Evolutionary conservation across 2,797 vertebrate genomes (phyloP).

Genomic region (Cottoperca gobio): DNA sequence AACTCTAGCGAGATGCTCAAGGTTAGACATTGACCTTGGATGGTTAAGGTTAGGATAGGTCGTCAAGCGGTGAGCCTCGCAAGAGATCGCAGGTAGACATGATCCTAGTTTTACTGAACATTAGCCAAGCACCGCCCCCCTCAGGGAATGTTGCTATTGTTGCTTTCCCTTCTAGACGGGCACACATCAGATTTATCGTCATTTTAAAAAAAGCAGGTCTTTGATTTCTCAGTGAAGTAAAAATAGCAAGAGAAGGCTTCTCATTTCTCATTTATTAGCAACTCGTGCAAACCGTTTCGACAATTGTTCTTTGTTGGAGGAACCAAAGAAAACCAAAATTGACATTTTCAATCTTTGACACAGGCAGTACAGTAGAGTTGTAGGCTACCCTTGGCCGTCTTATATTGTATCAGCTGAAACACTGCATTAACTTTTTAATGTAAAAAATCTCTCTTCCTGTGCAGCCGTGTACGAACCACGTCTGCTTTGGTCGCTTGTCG

Average conservation of each 20-base stretch:
- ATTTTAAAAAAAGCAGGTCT: neutral
- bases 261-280: neutral
- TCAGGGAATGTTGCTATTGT: too few relatives aligned
- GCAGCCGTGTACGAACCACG: neutral
- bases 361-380: neutral
- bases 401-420: constrained; percentile 4
- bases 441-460: too few relatives aligned
- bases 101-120: neutral
- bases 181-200: neutral
- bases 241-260: neutral
- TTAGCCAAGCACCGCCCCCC: neutral
- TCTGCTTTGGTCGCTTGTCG: constrained; percentile 48
- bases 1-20: too few relatives aligned
- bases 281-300: too few relatives aligned
- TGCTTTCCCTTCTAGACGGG: neutral
- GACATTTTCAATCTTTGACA: constrained; percentile 2
- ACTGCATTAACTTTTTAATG: neutral
- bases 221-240: neutral
- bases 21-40: too few relatives aligned
- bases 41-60: too few relatives aligned
- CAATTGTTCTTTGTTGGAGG: neutral
- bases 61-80: too few relatives aligned
- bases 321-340: too few relatives aligned
- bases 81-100: too few relatives aligned
- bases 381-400: neutral